Evolutionary conservation across 2,888 invertebrate species (phyloP).

Genomic region (Vandiemenella viatica): DNA sequence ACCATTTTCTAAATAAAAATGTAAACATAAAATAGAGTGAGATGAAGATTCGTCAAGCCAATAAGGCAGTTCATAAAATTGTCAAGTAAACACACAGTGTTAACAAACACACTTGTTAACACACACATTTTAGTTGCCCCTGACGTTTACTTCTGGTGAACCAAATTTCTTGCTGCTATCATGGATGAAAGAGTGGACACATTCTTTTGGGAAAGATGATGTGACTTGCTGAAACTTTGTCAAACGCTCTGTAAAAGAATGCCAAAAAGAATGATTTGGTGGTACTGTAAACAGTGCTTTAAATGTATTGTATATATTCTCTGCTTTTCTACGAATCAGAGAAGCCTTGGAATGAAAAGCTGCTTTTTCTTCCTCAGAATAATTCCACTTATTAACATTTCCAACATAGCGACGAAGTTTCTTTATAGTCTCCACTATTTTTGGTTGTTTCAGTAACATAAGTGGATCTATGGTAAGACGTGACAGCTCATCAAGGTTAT

Average conservation of each 20-base stretch:
- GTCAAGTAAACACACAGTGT: too few species aligned
- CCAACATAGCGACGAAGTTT: conserved; percentile 52
- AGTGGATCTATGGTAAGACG: conserved; percentile 47
- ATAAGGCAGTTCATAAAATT: too few species aligned
- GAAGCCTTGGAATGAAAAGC: conserved; percentile 52
- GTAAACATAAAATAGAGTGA: too few species aligned
- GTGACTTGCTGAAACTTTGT: conserved; percentile 51
- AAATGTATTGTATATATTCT: conserved; percentile 41
- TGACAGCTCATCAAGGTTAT: conserved; percentile 45
- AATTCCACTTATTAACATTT: conserved; percentile 58
- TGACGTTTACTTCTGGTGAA: too few species aligned
- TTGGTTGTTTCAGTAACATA: conserved; percentile 69
- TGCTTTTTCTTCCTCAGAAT: conserved; percentile 37
- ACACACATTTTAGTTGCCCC: too few species aligned
- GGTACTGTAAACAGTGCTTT: conserved; percentile 45
- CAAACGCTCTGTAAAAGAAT: conserved; percentile 51
- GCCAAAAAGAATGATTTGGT: conserved; percentile 51
- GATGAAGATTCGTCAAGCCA: too few species aligned
- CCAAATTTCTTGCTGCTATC: too few species aligned
- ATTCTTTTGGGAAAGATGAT: too few species aligned
- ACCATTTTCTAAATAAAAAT: too few species aligned
- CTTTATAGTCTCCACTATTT: conserved; percentile 61
- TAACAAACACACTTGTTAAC: too few species aligned
- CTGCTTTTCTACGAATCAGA: conserved; percentile 52
- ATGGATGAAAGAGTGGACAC: too few species aligned